Evolutionary conservation across 2,888 invertebrate species (phyloP), one percentile per base, ranked within the genome.

Genomic region (Neocrepidodera transversa): DNA sequence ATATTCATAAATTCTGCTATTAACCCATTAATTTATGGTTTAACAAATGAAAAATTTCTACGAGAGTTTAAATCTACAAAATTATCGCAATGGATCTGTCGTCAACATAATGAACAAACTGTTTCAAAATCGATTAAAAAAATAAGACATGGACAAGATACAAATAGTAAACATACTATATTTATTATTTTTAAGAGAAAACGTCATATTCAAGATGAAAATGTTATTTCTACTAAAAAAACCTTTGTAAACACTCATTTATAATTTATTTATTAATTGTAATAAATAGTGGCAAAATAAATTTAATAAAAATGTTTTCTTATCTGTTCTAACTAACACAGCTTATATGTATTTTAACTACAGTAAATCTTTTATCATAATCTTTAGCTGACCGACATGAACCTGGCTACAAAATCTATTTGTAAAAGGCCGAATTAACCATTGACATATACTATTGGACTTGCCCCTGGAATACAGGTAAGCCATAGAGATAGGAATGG

Each of bases 21-120:
- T 48, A 92, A 92, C 74, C 92, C 92, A 0, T 76, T 92, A 0
- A 87, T 92, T 59, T 92, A 91, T 66, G 91, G 90, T 2, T 86
- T 88, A 55, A 89, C 87, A 7, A 91, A 90, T 71, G 84, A 86
- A 23, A 85, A 87, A 67, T 87, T 91, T 69, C 80, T 85, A 8
- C 83, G 85, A 49, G 90, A 89, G 10, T 88, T 91, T 77, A 83
- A 83, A 68, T 76, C 80, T 17, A 85, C 84, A 0, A 78, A 81
- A 1, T 78, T 84, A 0, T 73, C 83, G 1, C 80, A 82, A 16
- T 82, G 82, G 71, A 80, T 82, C 26, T 76, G 76, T 42, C 58
- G 64, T 5, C 42, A 59, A 2, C 50, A 26, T n/a, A 48, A 58
- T 3, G 62, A 45, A 18, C 58, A 57, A 59, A 16, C 52, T 2